These are phyloP conservation scores for Halcyon chelicuti DNA, from an alignment of 2,797 vertebrate genomes.

Conservation along the genomic window DNA sequence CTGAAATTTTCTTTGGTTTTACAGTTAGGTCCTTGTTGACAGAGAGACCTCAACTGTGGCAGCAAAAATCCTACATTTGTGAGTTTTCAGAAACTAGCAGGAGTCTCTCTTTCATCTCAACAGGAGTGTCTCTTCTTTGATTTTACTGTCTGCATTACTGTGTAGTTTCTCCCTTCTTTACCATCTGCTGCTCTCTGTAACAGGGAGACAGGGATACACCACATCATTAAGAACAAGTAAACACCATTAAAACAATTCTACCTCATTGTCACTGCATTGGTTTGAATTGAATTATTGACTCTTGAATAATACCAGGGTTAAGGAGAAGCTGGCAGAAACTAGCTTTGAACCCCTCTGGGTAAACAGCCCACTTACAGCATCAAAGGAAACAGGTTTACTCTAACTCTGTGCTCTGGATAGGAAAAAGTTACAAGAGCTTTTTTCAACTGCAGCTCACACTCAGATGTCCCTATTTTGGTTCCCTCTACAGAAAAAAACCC, in stretches of 20 bases:
- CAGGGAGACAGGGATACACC: background rate
- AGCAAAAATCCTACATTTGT: constrained; percentile 10
- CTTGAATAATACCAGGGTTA: constrained; percentile 11
- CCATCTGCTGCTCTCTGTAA: background rate
- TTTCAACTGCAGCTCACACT: background rate
- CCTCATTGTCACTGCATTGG: constrained; percentile 7
- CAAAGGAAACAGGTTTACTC: background rate
- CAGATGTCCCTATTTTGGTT: background rate
- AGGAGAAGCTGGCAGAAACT: background rate
- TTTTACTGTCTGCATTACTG: constrained; percentile 29
- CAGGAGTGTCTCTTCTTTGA: constrained; percentile 21
- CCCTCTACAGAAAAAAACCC: background rate
- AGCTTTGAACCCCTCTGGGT: background rate
- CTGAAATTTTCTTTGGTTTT: background rate
- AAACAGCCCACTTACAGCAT: background rate
- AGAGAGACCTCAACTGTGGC: background rate
- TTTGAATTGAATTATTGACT: constrained; percentile 36
- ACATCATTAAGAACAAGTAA: constrained; percentile 40
- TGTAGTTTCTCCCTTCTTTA: constrained; percentile 1
- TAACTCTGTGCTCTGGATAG: background rate
- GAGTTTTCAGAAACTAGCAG: constrained; percentile 3
- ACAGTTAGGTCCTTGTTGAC: background rate
- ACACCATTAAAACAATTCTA: background rate
- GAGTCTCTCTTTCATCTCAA: constrained; percentile 38
- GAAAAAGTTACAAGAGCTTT: background rate